Conservation (phyloP, 1,140 invertebrate species). For the Dolichoris vasculosae region DNA sequence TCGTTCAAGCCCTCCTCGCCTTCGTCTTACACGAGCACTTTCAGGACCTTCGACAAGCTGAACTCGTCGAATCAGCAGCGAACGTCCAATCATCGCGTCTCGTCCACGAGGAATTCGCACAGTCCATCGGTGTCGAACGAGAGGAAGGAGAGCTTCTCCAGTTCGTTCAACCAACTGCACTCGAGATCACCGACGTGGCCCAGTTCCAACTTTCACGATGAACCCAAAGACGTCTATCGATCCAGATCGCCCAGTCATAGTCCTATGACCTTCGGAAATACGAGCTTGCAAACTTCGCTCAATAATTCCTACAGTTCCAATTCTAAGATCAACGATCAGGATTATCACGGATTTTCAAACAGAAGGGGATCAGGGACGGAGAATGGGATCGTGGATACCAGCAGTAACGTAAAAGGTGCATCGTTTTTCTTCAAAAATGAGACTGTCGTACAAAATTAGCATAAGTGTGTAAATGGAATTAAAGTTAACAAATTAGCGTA, state of each 20-base stretch:
- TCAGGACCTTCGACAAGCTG: constrained; percentile 26
- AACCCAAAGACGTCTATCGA: constrained; percentile 67
- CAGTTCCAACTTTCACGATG: constrained; percentile 66
- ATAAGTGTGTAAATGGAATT: no score
- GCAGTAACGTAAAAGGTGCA: constrained; percentile 79
- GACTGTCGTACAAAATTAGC: no score
- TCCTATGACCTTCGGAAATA: constrained; percentile 60
- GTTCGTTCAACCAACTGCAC: constrained; percentile 57
- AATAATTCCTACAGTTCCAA: constrained; percentile 67
- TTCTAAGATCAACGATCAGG: constrained; percentile 71
- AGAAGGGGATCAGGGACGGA: constrained; percentile 61
- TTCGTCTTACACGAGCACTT: not conserved
- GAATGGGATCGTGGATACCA: constrained; percentile 78
- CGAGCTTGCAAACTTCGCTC: constrained; percentile 44
- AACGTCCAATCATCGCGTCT: constrained; percentile 49
- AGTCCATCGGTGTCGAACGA: constrained; percentile 70
- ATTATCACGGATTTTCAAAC: constrained; percentile 56
- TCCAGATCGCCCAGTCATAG: constrained; percentile 67
- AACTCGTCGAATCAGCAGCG: constrained; percentile 55
- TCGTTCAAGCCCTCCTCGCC: constrained; percentile 55
- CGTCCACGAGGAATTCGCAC: constrained; percentile 58
- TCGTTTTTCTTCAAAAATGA: no score
- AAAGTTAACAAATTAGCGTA: no score
- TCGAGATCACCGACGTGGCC: constrained; percentile 66
- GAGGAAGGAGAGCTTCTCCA: constrained; percentile 67